Evolutionary conservation across 1,140 invertebrate species (phyloP).

Genomic region (Papilio glaucus): DNA sequence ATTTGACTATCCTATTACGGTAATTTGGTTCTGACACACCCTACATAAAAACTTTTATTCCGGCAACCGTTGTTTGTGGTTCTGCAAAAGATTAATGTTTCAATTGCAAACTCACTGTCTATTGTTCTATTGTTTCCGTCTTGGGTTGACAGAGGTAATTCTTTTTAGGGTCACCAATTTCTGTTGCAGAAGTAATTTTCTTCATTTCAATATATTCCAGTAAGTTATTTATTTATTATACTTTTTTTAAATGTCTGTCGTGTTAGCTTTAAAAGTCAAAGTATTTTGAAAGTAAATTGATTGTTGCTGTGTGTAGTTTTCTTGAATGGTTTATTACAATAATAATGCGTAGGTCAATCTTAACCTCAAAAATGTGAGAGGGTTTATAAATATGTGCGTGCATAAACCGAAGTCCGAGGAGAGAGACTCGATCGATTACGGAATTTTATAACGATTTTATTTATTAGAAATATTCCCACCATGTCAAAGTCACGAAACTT

Average conservation of each 20-base stretch:
- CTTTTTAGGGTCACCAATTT: neutral
- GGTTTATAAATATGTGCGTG: too few species aligned
- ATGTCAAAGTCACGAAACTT: too few species aligned
- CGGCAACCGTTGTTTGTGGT: neutral
- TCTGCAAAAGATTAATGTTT: slow-evolving; percentile 19
- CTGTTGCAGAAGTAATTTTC: neutral
- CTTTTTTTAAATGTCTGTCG: neutral
- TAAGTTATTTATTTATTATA: neutral
- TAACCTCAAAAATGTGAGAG: too few species aligned
- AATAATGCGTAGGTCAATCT: too few species aligned
- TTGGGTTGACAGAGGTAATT: slow-evolving; percentile 17
- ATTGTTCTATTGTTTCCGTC: slow-evolving; percentile 16
- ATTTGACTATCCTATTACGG: neutral
- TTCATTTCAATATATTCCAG: neutral
- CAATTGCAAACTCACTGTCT: slow-evolving; percentile 4
- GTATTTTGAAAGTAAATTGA: too few species aligned
- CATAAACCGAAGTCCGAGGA: too few species aligned
- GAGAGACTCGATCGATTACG: too few species aligned
- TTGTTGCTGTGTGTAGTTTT: too few species aligned
- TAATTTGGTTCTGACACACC: neutral
- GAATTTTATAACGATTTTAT: too few species aligned
- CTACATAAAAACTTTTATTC: neutral
- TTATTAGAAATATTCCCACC: too few species aligned
- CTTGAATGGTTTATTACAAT: too few species aligned
- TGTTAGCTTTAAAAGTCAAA: too few species aligned